phyloP scores from a whole-genome alignment of 2,113 vertebrate species.

The Phyllopteryx taeniolatus region DNA sequence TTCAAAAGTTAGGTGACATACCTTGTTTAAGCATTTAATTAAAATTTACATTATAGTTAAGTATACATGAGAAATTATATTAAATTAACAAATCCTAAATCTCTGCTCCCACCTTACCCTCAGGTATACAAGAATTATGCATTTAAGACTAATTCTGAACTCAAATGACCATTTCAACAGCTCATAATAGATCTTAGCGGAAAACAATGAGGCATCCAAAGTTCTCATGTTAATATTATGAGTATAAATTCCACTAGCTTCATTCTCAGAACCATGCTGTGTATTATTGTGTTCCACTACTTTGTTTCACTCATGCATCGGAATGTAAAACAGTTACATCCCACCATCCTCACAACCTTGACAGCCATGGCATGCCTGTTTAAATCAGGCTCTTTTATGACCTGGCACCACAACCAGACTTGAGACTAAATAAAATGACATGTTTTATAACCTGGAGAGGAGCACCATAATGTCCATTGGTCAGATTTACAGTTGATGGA shows the following conservation, averaged over 20 bases:
- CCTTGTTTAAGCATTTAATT: neutral
- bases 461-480: conserved; percentile 20
- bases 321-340: conserved; percentile 35
- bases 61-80: neutral
- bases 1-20: neutral
- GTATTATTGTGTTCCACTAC: conserved; percentile 31
- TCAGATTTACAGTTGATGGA: conserved; percentile 53
- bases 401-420: conserved; percentile 28
- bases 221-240: conserved; percentile 14
- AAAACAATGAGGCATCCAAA: conserved; percentile 33
- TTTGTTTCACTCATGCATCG: conserved; percentile 25
- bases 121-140: neutral
- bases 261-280: conserved; percentile 22
- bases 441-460: conserved; percentile 50
- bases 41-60: neutral
- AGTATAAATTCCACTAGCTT: conserved; percentile 26
- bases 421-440: conserved; percentile 46
- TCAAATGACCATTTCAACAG: neutral
- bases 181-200: neutral
- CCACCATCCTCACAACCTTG: conserved; percentile 44
- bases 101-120: neutral
- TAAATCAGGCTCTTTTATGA: conserved; percentile 67
- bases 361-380: conserved; percentile 33
- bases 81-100: neutral
- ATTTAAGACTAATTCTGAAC: neutral